A percentile compares a stretch with the other conserved stretches of the same genome.
These are phyloP conservation scores for Auanema sp. DNA, from an alignment of 2,888 invertebrate species.

Conservation along the genomic window DNA sequence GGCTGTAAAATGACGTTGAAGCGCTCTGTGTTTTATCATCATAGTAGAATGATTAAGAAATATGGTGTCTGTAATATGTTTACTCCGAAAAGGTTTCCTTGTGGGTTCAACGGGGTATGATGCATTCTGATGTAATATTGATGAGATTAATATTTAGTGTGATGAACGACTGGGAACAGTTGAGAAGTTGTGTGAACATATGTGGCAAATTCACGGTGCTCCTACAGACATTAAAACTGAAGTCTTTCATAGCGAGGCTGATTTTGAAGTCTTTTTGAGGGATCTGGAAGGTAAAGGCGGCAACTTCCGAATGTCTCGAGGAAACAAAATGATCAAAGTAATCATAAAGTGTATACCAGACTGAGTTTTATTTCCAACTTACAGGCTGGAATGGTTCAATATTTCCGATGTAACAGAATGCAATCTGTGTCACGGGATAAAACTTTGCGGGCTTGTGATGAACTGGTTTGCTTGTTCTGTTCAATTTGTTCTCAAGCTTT, in stretches of 20 bases:
- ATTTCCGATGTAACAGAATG: slow-evolving; percentile 44
- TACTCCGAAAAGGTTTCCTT: slow-evolving; percentile 48
- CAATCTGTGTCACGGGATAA: slow-evolving; percentile 28
- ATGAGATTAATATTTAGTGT: slow-evolving; percentile 30
- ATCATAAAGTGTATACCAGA: slow-evolving; percentile 1
- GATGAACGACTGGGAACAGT: slow-evolving; percentile 40
- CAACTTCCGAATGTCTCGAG: slow-evolving; percentile 51
- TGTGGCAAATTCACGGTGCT: slow-evolving; percentile 39
- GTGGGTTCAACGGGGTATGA: slow-evolving; percentile 24
- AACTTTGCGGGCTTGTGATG: slow-evolving; percentile 19
- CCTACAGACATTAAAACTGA: slow-evolving; percentile 41
- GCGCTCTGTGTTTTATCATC: slow-evolving; percentile 39
- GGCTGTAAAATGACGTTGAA: slow-evolving; percentile 36
- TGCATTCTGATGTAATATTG: not conserved
- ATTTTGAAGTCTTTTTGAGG: slow-evolving; percentile 38
- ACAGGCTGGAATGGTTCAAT: slow-evolving; percentile 37
- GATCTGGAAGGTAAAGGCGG: slow-evolving; percentile 51
- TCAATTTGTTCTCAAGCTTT: not conserved
- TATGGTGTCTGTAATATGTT: slow-evolving; percentile 44
- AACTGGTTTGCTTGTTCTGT: slow-evolving; percentile 11
- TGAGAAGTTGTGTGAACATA: slow-evolving; percentile 45
- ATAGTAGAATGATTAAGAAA: slow-evolving; percentile 40
- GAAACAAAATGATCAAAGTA: slow-evolving; percentile 44
- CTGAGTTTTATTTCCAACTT: not conserved
- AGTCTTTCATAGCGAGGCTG: slow-evolving; percentile 34